Evolutionary conservation across 2,113 vertebrate genomes (phyloP).

Genomic region (Paramormyrops kingsleyae): DNA sequence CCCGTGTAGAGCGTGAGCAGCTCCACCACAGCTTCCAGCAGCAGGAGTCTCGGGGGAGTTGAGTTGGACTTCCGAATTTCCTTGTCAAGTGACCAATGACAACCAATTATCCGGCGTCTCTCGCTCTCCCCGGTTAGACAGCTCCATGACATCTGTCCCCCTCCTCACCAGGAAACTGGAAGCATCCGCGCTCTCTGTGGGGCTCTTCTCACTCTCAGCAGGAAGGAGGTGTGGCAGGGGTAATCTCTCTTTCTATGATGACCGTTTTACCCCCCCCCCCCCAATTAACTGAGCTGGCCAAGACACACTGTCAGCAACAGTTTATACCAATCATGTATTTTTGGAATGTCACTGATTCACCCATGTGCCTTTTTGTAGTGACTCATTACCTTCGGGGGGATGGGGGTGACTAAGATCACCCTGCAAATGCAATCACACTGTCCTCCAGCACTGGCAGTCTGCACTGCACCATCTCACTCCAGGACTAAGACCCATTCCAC

Average conservation of each 20-base stretch:
- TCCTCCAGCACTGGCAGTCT: neutral
- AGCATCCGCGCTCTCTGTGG: neutral
- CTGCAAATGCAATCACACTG: neutral
- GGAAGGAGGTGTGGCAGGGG: neutral
- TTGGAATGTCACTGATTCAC: neutral
- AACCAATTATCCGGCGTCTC: neutral
- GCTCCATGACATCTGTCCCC: neutral
- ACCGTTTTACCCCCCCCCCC: neutral
- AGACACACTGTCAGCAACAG: neutral
- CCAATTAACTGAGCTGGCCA: neutral
- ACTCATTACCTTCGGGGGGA: neutral
- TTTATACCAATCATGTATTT: slow-evolving; percentile 5
- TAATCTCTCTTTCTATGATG: neutral
- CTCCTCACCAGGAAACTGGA: too few relatives aligned
- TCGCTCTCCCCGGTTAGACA: neutral
- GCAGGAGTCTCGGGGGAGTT: neutral
- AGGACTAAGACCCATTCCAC: neutral
- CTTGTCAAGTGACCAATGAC: neutral
- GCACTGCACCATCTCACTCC: neutral
- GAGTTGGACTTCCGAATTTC: neutral
- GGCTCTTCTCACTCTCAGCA: neutral
- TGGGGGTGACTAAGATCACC: neutral
- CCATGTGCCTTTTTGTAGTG: neutral
- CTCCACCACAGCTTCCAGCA: neutral
- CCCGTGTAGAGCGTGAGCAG: neutral